Evolutionary conservation across 2,888 invertebrate genomes (phyloP).

Genomic region (Troides aeacus): DNA sequence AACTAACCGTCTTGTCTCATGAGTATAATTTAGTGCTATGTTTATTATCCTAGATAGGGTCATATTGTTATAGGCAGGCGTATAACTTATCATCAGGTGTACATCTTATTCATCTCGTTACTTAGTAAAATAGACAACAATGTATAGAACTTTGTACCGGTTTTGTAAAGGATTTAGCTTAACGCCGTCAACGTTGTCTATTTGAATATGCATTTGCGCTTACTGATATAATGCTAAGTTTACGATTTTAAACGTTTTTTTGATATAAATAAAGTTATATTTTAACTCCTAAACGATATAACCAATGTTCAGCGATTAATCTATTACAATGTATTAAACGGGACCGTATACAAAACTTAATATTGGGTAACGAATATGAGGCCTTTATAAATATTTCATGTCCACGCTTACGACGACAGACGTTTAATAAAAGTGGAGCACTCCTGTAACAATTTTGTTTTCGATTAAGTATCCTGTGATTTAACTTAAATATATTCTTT

Average conservation of each 20-base stretch:
- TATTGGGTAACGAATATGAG: conserved; percentile 2
- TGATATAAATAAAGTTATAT: background rate
- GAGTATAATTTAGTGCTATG: no score
- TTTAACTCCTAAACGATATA: background rate
- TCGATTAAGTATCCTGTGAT: background rate
- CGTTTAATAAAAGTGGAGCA: background rate
- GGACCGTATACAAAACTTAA: conserved; percentile 1
- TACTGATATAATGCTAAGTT: no score
- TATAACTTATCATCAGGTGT: no score
- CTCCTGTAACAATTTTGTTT: background rate
- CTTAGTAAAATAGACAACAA: no score
- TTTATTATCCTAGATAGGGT: no score
- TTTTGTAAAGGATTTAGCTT: no score
- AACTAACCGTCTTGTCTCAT: no score
- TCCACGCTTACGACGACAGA: background rate
- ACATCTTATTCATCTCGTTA: no score
- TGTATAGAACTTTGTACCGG: no score
- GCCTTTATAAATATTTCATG: conserved; percentile 14
- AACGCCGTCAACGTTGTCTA: no score
- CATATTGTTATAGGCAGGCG: no score
- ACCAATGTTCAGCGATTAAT: background rate
- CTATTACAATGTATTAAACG: background rate
- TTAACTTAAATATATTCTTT: background rate
- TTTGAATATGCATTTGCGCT: no score
- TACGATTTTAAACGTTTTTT: background rate